These are phyloP conservation scores for Engystomops pustulosus DNA, from an alignment of 2,113 vertebrate species.

Conservation along the genomic window DNA sequence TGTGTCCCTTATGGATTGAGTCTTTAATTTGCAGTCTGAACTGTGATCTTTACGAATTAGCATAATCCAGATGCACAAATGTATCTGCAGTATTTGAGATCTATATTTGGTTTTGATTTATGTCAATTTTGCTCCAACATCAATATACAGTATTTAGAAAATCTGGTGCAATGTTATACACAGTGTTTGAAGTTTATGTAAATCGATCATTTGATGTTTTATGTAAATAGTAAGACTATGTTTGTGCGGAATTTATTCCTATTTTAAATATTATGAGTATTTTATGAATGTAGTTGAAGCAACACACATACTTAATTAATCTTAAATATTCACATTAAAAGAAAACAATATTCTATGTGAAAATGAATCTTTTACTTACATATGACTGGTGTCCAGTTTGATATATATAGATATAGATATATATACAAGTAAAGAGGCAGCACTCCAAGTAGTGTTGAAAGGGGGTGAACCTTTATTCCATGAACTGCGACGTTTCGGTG, in stretches of 20 bases:
- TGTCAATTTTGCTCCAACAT: constrained; percentile 16
- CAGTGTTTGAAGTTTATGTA: constrained; percentile 43
- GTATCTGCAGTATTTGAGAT: constrained; percentile 30
- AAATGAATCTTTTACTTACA: background rate
- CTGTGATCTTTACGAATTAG: constrained; percentile 34
- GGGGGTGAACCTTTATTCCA: too few species aligned
- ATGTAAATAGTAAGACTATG: constrained; percentile 21
- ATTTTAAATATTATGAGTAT: background rate
- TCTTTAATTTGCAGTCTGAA: constrained; percentile 48
- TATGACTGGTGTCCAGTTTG: too few species aligned
- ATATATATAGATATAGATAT: too few species aligned
- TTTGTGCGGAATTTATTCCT: constrained; percentile 4
- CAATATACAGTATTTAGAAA: background rate
- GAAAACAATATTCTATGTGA: background rate
- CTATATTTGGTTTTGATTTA: constrained; percentile 2
- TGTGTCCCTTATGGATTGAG: constrained; percentile 19
- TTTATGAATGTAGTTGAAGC: constrained; percentile 21
- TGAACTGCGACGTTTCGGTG: too few species aligned
- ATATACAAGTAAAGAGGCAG: too few species aligned
- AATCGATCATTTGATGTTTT: constrained; percentile 23
- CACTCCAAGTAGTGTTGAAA: too few species aligned
- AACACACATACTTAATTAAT: background rate
- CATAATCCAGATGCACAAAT: constrained; percentile 29
- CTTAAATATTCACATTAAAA: background rate
- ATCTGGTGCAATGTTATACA: constrained; percentile 2